These are phyloP conservation scores for Otis tarda DNA, from an alignment of 2,113 vertebrate species.

Conservation along the genomic window DNA sequence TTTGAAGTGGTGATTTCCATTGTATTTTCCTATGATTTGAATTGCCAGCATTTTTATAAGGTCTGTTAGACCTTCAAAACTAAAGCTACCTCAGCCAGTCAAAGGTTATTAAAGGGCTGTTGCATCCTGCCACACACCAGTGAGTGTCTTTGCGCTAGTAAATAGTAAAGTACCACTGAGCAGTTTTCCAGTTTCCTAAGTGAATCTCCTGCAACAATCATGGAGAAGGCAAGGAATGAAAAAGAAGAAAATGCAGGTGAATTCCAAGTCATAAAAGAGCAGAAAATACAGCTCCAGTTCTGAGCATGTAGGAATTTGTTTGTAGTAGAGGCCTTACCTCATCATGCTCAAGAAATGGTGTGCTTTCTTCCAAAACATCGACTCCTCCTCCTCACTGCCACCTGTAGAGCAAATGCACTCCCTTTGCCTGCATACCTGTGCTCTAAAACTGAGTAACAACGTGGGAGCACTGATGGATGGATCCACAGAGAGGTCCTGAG, in stretches of 20 bases:
- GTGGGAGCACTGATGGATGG: fast-evolving
- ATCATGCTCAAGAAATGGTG: not conserved
- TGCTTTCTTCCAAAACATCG: not conserved
- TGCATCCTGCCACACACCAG: not conserved
- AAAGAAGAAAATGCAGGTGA: not conserved
- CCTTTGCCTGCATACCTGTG: not conserved
- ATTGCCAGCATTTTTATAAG: not conserved
- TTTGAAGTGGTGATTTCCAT: not conserved
- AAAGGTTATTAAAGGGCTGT: not conserved
- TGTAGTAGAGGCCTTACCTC: not conserved
- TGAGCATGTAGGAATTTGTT: not conserved
- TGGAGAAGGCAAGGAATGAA: not conserved
- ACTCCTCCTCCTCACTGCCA: not conserved
- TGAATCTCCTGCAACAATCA: not conserved
- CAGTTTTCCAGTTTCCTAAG: not conserved
- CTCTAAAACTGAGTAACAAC: not conserved
- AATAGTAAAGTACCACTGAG: not conserved
- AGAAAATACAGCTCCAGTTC: not conserved
- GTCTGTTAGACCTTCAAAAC: not conserved
- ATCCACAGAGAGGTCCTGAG: not conserved
- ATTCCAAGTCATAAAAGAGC: not conserved
- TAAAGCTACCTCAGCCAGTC: not conserved
- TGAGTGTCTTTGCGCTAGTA: not conserved
- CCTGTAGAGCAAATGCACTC: not conserved
- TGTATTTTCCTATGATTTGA: not conserved